Conservation (phyloP, 2,888 invertebrate species). For the Orchestes rusci region DNA sequence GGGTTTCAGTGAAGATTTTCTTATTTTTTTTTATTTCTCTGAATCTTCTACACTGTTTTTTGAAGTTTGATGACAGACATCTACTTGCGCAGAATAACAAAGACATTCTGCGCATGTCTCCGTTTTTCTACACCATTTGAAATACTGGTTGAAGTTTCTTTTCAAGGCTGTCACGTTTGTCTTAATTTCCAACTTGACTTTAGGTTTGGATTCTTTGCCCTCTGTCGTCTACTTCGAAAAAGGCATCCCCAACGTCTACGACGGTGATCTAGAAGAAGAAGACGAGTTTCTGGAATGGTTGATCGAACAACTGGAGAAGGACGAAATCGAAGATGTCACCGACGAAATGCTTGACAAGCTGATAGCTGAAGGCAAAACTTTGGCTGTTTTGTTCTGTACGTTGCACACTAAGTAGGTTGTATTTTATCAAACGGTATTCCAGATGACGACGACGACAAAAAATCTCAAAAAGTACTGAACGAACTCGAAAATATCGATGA, state of each 20-base stretch:
- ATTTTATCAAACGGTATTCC: not conserved
- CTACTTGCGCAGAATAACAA: too few species aligned
- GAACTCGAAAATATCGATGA: slow-evolving; percentile 92
- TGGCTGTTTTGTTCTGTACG: slow-evolving; percentile 89
- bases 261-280: slow-evolving; percentile 83
- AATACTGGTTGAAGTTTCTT: too few species aligned
- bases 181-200: too few species aligned
- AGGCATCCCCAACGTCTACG: slow-evolving; percentile 86
- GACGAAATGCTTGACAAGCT: slow-evolving; percentile 90
- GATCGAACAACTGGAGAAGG: slow-evolving; percentile 78
- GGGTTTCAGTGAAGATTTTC: too few species aligned
- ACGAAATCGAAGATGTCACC: slow-evolving; percentile 92
- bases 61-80: too few species aligned
- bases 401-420: not conserved
- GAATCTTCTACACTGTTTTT: too few species aligned
- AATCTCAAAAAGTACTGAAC: slow-evolving; percentile 75
- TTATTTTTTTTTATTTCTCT: too few species aligned
- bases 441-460: slow-evolving; percentile 87
- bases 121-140: too few species aligned
- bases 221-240: slow-evolving; percentile 90
- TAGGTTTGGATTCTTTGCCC: slow-evolving; percentile 63
- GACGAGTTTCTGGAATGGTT: slow-evolving; percentile 86
- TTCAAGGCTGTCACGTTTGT: too few species aligned
- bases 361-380: slow-evolving; percentile 79
- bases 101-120: too few species aligned